Percentiles rank a stretch among this genome's conserved stretches.
Conservation (phyloP, 1,140 invertebrate genomes). For the Lordiphosa stackelbergi region DNA sequence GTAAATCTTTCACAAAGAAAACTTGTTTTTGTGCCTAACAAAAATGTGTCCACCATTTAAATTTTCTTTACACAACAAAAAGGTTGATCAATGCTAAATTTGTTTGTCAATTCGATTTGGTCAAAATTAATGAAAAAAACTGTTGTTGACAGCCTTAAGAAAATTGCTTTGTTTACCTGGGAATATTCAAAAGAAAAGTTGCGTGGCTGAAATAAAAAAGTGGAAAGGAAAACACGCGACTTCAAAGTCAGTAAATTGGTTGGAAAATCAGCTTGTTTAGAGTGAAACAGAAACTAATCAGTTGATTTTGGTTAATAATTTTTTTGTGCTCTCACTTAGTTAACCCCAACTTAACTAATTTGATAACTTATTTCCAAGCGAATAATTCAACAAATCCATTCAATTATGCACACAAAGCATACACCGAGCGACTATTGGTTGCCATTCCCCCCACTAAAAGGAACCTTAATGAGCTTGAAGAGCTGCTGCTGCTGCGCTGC, state of each 20-base stretch:
- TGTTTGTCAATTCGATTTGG: too few relatives aligned
- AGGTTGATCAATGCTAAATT: too few relatives aligned
- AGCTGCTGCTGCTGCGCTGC: not conserved
- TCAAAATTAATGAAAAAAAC: not conserved
- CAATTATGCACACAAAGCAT: conserved; percentile 46
- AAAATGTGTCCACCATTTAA: too few relatives aligned
- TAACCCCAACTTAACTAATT: too few relatives aligned
- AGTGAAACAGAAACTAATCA: too few relatives aligned
- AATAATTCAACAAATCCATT: conserved; percentile 38
- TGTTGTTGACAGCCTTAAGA: not conserved
- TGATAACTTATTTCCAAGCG: too few relatives aligned
- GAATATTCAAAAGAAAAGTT: not conserved
- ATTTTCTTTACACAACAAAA: too few relatives aligned
- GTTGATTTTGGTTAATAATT: too few relatives aligned
- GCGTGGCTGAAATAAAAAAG: not conserved
- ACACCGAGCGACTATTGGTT: conserved; percentile 14
- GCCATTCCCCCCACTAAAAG: conserved; percentile 1
- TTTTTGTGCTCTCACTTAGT: too few relatives aligned
- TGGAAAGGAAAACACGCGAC: conserved; percentile 1
- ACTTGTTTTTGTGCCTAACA: too few relatives aligned
- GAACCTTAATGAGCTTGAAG: conserved; percentile 13
- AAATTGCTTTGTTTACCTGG: conserved; percentile 30
- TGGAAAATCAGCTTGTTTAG: conserved; percentile 3
- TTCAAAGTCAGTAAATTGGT: conserved; percentile 9
- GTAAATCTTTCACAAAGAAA: not conserved